phyloP scores from a whole-genome alignment of 2,888 invertebrate species.

The Trichacis sp. region DNA sequence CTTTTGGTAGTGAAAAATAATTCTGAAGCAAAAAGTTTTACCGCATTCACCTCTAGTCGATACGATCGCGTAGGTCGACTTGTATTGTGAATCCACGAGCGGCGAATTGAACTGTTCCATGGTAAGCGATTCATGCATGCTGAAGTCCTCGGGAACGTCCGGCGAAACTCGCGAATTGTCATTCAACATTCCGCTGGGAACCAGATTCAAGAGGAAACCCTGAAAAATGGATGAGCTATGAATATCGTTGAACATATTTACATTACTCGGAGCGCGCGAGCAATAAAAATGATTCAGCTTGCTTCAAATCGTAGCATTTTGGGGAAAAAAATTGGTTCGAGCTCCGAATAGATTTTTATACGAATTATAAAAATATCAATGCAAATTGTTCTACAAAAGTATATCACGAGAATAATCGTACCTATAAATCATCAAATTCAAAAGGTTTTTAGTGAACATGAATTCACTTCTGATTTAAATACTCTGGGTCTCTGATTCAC shows the following conservation, averaged over 20 bases:
- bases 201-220: constrained; percentile 74
- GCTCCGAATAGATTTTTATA: too few relatives aligned
- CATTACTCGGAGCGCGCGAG: neutral
- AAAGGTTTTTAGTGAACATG: too few relatives aligned
- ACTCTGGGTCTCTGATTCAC: too few relatives aligned
- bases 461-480: too few relatives aligned
- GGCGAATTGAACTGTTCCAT: constrained; percentile 72
- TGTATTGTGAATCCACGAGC: constrained; percentile 71
- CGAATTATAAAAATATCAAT: too few relatives aligned
- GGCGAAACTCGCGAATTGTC: constrained; percentile 60
- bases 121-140: constrained; percentile 65
- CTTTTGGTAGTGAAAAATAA: too few relatives aligned
- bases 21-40: constrained; percentile 1
- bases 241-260: constrained; percentile 10
- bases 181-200: constrained; percentile 69
- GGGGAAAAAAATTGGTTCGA: too few relatives aligned
- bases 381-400: neutral
- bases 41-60: constrained; percentile 60
- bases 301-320: too few relatives aligned
- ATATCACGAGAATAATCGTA: too few relatives aligned
- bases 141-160: constrained; percentile 60
- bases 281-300: neutral
- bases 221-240: constrained; percentile 51
- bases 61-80: constrained; percentile 71
- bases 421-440: too few relatives aligned